Evolutionary conservation across 2,113 vertebrate species (phyloP).

Genomic region (Diglossa brunneiventris): DNA sequence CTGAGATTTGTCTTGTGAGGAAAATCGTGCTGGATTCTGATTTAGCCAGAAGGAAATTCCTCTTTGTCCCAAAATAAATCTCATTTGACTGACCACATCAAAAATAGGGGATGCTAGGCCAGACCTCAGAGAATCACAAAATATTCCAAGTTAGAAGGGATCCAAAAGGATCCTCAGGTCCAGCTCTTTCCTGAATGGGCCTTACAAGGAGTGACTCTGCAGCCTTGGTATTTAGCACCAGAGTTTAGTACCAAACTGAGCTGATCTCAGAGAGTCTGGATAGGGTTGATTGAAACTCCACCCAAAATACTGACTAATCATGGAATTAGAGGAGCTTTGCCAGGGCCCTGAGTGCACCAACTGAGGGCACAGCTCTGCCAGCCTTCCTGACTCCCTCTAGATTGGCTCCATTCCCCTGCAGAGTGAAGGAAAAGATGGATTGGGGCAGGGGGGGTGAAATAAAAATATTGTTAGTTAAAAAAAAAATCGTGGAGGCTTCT

Average conservation of each 20-base stretch:
- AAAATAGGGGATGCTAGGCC: neutral
- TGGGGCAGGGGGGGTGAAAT: neutral
- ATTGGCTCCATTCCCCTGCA: neutral
- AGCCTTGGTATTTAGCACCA: neutral
- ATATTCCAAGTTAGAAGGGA: neutral
- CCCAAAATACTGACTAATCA: neutral
- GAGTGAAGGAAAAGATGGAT: neutral
- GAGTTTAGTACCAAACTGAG: neutral
- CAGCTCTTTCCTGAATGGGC: too few species aligned
- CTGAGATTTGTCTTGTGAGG: neutral
- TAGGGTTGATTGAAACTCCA: neutral
- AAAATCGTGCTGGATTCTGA: neutral
- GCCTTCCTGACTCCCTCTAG: neutral
- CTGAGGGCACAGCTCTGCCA: neutral
- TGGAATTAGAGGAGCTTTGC: neutral
- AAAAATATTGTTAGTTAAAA: neutral
- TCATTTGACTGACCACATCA: neutral
- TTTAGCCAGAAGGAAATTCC: neutral
- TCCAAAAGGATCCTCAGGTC: neutral
- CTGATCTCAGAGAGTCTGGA: neutral
- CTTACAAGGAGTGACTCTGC: too few species aligned
- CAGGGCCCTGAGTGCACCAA: neutral
- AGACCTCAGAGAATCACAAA: neutral
- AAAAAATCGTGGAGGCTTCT: neutral
- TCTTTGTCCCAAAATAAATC: neutral